Evolutionary conservation across 2,113 vertebrate genomes (phyloP).

Genomic region (Sminthopsis crassicaudata): DNA sequence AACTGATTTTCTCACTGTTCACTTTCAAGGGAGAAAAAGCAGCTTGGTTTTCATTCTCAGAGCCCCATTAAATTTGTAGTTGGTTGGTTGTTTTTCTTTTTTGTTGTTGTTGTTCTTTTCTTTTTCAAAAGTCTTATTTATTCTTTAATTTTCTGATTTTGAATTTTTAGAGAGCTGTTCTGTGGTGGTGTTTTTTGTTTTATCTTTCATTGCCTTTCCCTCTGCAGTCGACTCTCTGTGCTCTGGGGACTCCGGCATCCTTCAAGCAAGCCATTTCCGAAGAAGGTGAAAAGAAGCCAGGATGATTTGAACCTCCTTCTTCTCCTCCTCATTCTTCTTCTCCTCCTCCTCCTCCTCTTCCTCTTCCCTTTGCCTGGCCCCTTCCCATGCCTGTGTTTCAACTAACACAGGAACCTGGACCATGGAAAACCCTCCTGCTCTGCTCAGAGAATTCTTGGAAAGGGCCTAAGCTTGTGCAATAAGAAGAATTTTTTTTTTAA

Average conservation of each 20-base stretch:
- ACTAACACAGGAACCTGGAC: slow-evolving; percentile 80
- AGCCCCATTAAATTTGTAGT: slow-evolving; percentile 15
- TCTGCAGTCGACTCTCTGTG: slow-evolving; percentile 82
- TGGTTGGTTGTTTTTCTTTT: slow-evolving; percentile 24
- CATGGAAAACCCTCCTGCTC: slow-evolving; percentile 76
- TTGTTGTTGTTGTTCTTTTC: not conserved
- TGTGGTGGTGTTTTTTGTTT: slow-evolving; percentile 81
- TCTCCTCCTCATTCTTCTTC: slow-evolving; percentile 26
- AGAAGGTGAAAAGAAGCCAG: slow-evolving; percentile 78
- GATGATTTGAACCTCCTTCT: slow-evolving; percentile 72
- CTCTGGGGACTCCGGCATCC: slow-evolving; percentile 77
- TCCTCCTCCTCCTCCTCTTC: slow-evolving; percentile 21
- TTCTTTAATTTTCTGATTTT: slow-evolving; percentile 66
- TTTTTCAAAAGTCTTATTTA: slow-evolving; percentile 34
- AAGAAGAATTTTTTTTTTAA: slow-evolving; percentile 80
- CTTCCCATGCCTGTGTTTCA: slow-evolving; percentile 75
- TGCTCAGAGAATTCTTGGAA: slow-evolving; percentile 80
- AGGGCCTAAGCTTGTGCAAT: slow-evolving; percentile 85
- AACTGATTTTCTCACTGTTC: not conserved
- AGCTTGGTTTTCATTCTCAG: not conserved
- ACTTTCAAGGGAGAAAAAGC: not conserved
- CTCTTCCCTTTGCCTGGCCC: slow-evolving; percentile 79
- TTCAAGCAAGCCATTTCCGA: slow-evolving; percentile 85
- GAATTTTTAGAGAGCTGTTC: slow-evolving; percentile 59
- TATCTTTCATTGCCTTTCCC: slow-evolving; percentile 85